Percentiles rank a stretch among this genome's conserved stretches.
Evolutionary conservation across 2,113 vertebrate species (phyloP).

Genomic region (Coptodon rendalli): DNA sequence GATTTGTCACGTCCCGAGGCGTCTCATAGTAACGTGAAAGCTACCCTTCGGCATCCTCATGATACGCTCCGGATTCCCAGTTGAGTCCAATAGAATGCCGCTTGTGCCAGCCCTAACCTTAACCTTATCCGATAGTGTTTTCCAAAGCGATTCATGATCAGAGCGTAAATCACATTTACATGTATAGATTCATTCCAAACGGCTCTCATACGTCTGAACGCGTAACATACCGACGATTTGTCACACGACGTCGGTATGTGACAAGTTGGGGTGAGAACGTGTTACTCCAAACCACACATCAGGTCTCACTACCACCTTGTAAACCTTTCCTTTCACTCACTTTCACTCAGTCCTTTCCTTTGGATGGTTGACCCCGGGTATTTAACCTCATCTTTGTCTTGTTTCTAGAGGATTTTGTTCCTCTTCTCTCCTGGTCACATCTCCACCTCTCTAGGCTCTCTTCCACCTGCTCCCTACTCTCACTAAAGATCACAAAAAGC

Average conservation of each 20-base stretch:
- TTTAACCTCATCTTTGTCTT: neutral
- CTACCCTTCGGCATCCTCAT: too few species aligned
- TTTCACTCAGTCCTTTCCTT: neutral
- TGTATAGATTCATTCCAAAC: neutral
- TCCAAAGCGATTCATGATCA: accelerated
- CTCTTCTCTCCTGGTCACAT: neutral
- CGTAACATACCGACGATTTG: accelerated
- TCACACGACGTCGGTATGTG: accelerated
- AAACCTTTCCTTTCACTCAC: neutral
- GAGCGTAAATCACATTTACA: neutral
- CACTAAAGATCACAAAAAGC: neutral
- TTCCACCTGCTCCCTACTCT: neutral
- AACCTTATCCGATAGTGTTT: neutral
- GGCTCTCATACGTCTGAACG: accelerated
- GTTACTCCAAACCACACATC: neutral
- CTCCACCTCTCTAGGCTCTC: neutral
- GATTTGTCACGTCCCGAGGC: accelerated
- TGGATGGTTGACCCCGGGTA: neutral
- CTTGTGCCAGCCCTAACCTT: neutral
- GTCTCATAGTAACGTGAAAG: neutral
- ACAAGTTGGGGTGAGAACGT: neutral
- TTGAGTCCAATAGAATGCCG: too few species aligned
- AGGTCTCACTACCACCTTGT: neutral
- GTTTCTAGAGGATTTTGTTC: neutral
- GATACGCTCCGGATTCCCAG: too few species aligned